Percentiles rank a stretch among this genome's conserved stretches.
phyloP scores from a whole-genome alignment of 2,797 vertebrate genomes.

The Miopithecus talapoin region DNA sequence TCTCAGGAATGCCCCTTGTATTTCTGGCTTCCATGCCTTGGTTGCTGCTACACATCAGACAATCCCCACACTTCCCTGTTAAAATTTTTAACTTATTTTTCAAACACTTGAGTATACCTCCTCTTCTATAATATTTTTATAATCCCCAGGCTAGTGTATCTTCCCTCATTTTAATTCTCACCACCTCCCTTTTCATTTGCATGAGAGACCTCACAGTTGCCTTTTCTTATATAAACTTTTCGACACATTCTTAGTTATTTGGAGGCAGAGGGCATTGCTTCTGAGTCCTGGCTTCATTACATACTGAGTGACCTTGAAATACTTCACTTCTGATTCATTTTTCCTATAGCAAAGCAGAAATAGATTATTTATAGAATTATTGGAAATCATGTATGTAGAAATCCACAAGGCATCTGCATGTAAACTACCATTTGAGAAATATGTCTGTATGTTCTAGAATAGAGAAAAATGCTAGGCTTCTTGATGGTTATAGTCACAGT shows the following conservation, averaged over 20 bases:
- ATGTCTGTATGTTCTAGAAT: neutral
- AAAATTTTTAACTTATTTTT: neutral
- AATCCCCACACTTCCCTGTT: neutral
- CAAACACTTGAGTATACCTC: neutral
- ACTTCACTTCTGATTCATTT: neutral
- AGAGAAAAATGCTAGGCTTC: neutral
- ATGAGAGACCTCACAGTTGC: neutral
- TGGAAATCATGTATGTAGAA: neutral
- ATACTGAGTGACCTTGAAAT: neutral
- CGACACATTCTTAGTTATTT: neutral
- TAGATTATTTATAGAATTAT: neutral
- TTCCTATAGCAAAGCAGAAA: neutral
- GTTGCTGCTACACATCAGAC: neutral
- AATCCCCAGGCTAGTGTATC: neutral
- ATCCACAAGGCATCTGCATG: neutral
- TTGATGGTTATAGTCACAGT: neutral
- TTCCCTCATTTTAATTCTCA: neutral
- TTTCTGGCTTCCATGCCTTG: neutral
- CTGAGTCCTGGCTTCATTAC: neutral
- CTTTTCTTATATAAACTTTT: neutral
- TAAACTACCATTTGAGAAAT: neutral
- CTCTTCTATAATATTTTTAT: neutral
- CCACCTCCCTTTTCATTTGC: neutral
- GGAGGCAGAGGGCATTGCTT: neutral
- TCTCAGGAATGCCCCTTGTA: neutral